Evolutionary conservation across 2,888 invertebrate species (phyloP), one percentile per base, ranked within the genome.

Genomic region (Microchrysa polita): DNA sequence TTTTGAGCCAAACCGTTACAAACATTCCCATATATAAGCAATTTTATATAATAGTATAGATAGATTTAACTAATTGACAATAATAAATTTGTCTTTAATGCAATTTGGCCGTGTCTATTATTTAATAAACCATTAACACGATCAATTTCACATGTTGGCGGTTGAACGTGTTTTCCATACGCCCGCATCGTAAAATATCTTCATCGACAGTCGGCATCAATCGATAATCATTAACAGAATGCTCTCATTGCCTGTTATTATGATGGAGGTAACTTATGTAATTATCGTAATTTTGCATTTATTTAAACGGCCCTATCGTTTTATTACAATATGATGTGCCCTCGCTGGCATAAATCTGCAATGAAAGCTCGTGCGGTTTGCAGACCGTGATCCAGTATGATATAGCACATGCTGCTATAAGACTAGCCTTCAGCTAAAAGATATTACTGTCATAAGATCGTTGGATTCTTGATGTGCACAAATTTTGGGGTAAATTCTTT

Each of bases 231-330:
- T 48, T n/a, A n/a, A n/a, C 65, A 23, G 48, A 65, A 65, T 63
- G 65, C 44, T 65, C 65, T 22, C 65, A 65, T 65, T 65, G 48
- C 65, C 65, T 48, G 44, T 65, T 65, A 65, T 65, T 65, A 65
- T 65, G 44, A 65, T 48, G 18, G 65, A 65, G 20, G 48, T 48
- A 42, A 48, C 48, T 44, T 65, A 22, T 65, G 65, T 48, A 48
- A 65, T 65, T 65, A 65, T 65, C 65, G 65, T 65, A 65, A 65
- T 65, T 65, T 48, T 65, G 65, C 65, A 48, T 65, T 65, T 65
- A 65, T 65, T 65, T 65, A 65, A 65, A 65, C 65, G 65, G 65
- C 65, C 65, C 20, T 48, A 65, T 48, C 65, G 44, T 65, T 48
- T 65, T 44, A 65, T 61, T 61, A 61, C n/a, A 10, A 55, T 55